A percentile compares a stretch with the other conserved stretches of the same genome.
phyloP scores from a whole-genome alignment of 53 echinoderm and acorn worm genomes.

The Echinarachnius parma region DNA sequence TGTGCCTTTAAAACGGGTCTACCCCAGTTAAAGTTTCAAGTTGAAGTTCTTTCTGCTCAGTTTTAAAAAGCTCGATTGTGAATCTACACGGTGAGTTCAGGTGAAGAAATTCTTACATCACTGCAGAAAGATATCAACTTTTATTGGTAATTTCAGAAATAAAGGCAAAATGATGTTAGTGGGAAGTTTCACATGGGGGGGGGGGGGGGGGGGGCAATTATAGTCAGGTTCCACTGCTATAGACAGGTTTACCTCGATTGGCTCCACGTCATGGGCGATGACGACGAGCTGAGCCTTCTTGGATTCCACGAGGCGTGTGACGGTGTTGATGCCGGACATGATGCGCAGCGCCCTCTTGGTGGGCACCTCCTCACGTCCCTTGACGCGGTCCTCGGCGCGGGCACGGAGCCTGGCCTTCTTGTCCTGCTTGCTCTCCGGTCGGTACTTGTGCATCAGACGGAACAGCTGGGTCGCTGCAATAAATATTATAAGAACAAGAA shows the following conservation, averaged over 20 bases:
- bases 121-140: conserved; percentile 80
- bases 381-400: conserved; percentile 87
- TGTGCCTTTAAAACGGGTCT: too few species aligned
- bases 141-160: too few species aligned
- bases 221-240: too few species aligned
- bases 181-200: too few species aligned
- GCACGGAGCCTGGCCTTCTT: conserved; percentile 98
- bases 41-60: conserved; percentile 82
- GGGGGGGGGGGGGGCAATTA: too few species aligned
- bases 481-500: not conserved
- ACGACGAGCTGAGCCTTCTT: conserved; percentile 99
- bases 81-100: conserved; percentile 64
- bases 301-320: conserved; percentile 83
- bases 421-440: conserved; percentile 91
- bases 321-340: conserved; percentile 88
- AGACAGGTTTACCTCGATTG: conserved; percentile 70
- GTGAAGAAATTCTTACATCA: conserved; percentile 99
- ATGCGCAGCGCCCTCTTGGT: conserved; percentile 86
- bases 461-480: conserved; percentile 85
- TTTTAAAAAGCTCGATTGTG: conserved; percentile 89
- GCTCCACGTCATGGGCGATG: conserved; percentile 98
- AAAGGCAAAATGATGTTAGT: too few species aligned
- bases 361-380: conserved; percentile 93
- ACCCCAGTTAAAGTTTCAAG: too few species aligned
- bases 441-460: conserved; percentile 94